phyloP scores from a whole-genome alignment of 2,888 invertebrate genomes.

The Yponomeuta malinellus region DNA sequence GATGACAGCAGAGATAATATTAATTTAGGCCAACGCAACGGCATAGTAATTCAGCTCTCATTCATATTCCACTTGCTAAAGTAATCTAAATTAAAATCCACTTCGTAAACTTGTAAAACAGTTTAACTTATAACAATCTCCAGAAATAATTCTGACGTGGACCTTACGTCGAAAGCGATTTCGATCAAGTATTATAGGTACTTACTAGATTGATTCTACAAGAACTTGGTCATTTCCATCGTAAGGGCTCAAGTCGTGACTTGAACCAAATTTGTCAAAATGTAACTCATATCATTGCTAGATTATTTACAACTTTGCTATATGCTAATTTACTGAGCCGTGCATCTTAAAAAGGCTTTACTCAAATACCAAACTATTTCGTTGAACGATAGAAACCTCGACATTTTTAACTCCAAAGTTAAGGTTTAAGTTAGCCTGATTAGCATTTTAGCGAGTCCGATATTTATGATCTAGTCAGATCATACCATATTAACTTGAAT shows the following conservation, averaged over 20 bases:
- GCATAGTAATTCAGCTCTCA: neutral
- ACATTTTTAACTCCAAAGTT: no score
- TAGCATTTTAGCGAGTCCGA: neutral
- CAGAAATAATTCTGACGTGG: neutral
- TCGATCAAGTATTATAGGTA: no score
- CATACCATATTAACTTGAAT: neutral
- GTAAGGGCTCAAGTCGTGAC: neutral
- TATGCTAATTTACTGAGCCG: neutral
- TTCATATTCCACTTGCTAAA: neutral
- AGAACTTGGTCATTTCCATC: neutral
- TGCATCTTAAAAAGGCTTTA: neutral
- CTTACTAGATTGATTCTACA: no score
- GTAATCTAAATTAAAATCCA: conserved; percentile 4
- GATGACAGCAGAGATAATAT: neutral
- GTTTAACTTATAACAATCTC: neutral
- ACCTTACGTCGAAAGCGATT: no score
- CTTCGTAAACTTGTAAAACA: neutral
- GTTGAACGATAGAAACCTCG: no score
- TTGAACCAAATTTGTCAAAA: no score
- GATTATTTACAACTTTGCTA: neutral
- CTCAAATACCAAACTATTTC: neutral
- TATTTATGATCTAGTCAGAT: neutral
- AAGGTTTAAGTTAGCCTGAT: neutral
- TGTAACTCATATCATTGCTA: no score
- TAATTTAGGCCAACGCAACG: neutral